A percentile compares a stretch with the other conserved stretches of the same genome.
Evolutionary conservation across 2,888 invertebrate genomes (phyloP).

Genomic region (Ormia ochracea): DNA sequence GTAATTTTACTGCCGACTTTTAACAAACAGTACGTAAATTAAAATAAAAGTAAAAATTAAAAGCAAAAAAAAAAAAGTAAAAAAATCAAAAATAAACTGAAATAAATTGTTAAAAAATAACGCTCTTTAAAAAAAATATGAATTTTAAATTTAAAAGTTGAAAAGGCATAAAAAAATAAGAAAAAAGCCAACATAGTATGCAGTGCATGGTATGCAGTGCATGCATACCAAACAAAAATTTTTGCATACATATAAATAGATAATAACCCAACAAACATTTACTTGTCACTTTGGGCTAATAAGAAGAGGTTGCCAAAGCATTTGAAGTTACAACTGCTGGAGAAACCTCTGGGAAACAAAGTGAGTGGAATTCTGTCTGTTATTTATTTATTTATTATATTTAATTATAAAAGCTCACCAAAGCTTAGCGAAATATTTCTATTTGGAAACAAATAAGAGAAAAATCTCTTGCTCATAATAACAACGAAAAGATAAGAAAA

Average conservation of each 20-base stretch:
- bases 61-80: background rate
- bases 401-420: too few species aligned
- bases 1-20: conserved; percentile 48
- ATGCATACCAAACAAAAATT: background rate
- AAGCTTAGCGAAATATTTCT: too few species aligned
- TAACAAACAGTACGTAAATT: conserved; percentile 38
- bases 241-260: background rate
- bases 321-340: too few species aligned
- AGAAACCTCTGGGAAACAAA: too few species aligned
- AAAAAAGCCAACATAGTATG: background rate
- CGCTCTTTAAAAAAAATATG: background rate
- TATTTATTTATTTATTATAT: too few species aligned
- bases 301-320: too few species aligned
- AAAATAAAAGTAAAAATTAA: conserved; percentile 26
- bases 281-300: background rate
- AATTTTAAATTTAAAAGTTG: conserved; percentile 33
- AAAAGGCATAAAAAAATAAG: conserved; percentile 18
- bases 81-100: conserved; percentile 13
- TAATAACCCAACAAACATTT: background rate
- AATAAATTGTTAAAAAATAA: conserved; percentile 33
- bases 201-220: background rate
- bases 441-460: too few species aligned
- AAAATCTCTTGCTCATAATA: too few species aligned
- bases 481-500: too few species aligned
- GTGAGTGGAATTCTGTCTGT: too few species aligned